These are phyloP conservation scores for Ceratina japonica DNA, from an alignment of 1,140 invertebrate genomes.

Conservation along the genomic window DNA sequence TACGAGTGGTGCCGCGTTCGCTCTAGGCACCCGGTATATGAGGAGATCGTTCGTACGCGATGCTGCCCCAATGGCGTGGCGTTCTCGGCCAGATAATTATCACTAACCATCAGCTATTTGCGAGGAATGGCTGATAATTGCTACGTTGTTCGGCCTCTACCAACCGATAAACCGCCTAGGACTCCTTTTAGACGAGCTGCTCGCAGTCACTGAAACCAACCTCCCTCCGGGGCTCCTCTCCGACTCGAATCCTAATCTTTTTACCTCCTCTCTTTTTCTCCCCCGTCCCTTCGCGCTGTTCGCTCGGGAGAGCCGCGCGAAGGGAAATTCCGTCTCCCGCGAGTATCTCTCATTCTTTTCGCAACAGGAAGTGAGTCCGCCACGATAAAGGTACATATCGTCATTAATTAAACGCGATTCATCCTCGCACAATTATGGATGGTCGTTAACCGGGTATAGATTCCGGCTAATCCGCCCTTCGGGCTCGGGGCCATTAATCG, in stretches of 20 bases:
- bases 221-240: constrained; percentile 54
- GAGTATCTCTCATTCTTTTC: background rate
- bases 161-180: constrained; percentile 77
- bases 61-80: constrained; percentile 75
- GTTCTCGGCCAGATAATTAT: constrained; percentile 79
- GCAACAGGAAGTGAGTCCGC: no score
- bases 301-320: no score
- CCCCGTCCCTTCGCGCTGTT: constrained; percentile 50
- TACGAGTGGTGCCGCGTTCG: constrained; percentile 22
- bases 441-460: background rate
- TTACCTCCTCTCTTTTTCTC: background rate
- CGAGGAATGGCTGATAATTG: constrained; percentile 80
- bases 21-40: constrained; percentile 74
- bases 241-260: constrained; percentile 29
- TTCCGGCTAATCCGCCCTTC: background rate
- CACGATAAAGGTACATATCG: no score
- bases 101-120: constrained; percentile 80
- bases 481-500: background rate
- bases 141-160: constrained; percentile 76
- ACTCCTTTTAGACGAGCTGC: constrained; percentile 74
- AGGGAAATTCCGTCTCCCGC: background rate
- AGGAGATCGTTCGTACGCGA: constrained; percentile 68
- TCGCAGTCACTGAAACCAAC: constrained; percentile 67
- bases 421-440: no score
- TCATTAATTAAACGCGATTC: no score